Base-by-base conservation (phyloP, 2,888 invertebrate species). In the Coenonympha arcania region DNA sequence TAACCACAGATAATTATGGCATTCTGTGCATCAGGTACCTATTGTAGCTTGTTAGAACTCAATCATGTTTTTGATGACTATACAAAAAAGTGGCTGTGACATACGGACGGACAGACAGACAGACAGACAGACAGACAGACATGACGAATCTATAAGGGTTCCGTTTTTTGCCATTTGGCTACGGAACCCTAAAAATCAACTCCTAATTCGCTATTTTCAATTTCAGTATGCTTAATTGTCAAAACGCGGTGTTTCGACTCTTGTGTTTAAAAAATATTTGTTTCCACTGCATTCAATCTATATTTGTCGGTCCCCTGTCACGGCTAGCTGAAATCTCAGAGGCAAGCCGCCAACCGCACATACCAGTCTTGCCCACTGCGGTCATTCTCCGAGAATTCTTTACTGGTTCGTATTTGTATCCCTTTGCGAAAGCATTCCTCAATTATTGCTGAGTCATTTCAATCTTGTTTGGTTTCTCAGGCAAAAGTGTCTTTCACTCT, bases 381-480 rank as follows among this genome's bases (percentile, higher is more conserved):
- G 71, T 70, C 70, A 76, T 71, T 76, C 70, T 67, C 73, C 54
- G 69, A 73, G 71, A 73, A 73, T 80, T 80, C 73, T 79, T 76
- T 28, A 22, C 31, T 31, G 18, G 22, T 43, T 43, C n/a, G n/a
- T n/a, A n/a, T n/a, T 43, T 20, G 20, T 31, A 19, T 31, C 31
- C 20, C 31, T 24, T 39, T 33, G 43, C 20, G 15, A 43, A 43
- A 15, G 30, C 31, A 13, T 13, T 20, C 9, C 19, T 31, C 22
- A 20, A 20, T 33, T 30, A 43, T 33, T 31, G 43, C 30, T 33
- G 31, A 43, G 30, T 31, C 43, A 31, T 43, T 15, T 20, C 15
- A 15, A 31, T 31, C n/a, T 22, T 31, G 13, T 43, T 31, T 43
- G 3, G 9, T 9, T 39, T 39, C 13, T 9, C 4, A 24, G 39